Evolutionary conservation across 2,888 invertebrate species (phyloP), one percentile per base, ranked within the genome.

Genomic region (Morpho helenor): DNA sequence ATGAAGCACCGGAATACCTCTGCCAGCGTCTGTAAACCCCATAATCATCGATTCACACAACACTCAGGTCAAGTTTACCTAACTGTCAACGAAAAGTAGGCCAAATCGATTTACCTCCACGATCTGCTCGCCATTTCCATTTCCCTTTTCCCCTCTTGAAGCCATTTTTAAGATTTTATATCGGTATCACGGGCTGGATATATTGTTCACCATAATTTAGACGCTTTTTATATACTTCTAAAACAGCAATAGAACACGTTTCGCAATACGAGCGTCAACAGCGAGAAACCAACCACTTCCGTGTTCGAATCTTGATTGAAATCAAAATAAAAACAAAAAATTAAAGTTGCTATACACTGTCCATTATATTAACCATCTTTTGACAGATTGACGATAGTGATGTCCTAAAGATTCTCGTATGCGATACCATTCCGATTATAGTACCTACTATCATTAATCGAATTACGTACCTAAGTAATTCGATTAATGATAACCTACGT

Each of bases 1-100:
- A 98, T 98, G 87, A 98, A 98, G 88, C 98, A 98, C 78, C 97
- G 94, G 83, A 98, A 98, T 55, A 98, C 97, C 88, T 98, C 97
- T 56, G 97, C 95, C 77, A 97, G 84, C 60, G 95, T 95, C 96
- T 96, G 89, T 79, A 77, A 81, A 63, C 71, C 56, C 57, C 61
- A 66, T 64, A 62, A 63, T 62, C 58, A 80, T 74, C 68, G 70
- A 69, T 63, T 67, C 70, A 68, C 73, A 69, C 66, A 73, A 73
- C 63, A 74, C 62, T 69, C 67, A 65, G 69, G 72, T 72, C 71
- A 74, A 68, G 72, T 66, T 66, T 59, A 68, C 62, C 66, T 73
- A 73, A 69, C 76, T 80, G 77, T 79, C 76, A 80, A 78, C 61
- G 59, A 57, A 78, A 88, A 82, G 76, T 90, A 87, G 89, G 89